A percentile compares a stretch with the other conserved stretches of the same genome.
Conservation (phyloP, 2,797 vertebrate genomes). For the Chiloscyllium punctatum region DNA sequence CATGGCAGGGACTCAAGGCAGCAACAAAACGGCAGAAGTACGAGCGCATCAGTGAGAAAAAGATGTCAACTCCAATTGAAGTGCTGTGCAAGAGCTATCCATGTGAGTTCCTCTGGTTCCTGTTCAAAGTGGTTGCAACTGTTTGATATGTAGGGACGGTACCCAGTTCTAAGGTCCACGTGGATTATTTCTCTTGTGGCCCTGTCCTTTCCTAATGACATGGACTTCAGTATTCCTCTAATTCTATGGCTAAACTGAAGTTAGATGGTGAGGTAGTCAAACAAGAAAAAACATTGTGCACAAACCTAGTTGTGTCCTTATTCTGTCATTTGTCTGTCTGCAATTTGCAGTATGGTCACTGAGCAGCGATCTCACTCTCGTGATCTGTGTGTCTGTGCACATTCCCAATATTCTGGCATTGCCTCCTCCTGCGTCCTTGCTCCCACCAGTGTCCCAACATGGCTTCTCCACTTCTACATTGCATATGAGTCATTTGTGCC, state of each 20-base stretch:
- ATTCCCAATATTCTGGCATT: too few species aligned
- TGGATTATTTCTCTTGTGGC: not conserved
- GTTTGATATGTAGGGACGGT: not conserved
- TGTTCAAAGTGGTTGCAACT: not conserved
- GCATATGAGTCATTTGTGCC: not conserved
- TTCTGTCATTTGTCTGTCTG: not conserved
- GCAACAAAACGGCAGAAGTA: conserved; percentile 96
- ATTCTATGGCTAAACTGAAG: not conserved
- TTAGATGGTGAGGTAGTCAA: too few species aligned
- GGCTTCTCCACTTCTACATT: not conserved
- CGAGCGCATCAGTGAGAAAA: conserved; percentile 94
- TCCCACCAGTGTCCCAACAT: not conserved
- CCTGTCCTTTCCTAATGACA: not conserved
- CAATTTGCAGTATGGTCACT: not conserved
- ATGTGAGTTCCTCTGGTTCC: conserved; percentile 63
- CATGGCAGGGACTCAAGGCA: conserved; percentile 95
- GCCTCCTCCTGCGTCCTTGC: not conserved
- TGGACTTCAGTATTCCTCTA: not conserved
- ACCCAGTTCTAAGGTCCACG: not conserved
- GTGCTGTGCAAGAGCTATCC: conserved; percentile 93
- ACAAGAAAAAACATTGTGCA: not conserved
- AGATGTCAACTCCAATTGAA: conserved; percentile 95
- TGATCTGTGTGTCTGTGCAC: too few species aligned
- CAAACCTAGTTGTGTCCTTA: not conserved
- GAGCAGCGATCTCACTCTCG: not conserved